Base-by-base conservation (phyloP, 2,888 invertebrate genomes). In the Bhutanitis thaidina region DNA sequence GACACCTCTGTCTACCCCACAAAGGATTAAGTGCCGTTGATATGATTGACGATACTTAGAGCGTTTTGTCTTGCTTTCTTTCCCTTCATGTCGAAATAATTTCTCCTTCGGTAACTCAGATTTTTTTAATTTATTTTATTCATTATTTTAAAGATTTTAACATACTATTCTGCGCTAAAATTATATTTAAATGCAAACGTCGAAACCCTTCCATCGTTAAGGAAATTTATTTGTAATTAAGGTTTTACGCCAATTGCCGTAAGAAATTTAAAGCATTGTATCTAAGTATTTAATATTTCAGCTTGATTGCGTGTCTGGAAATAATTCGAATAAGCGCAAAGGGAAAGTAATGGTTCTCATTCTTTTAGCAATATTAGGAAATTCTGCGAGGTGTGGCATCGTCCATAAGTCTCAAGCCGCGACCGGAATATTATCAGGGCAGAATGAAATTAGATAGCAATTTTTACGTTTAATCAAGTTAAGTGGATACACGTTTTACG, bases 291-390 rank as follows among this genome's bases (percentile, higher is more conserved):
- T 39, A 25, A 15, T 80, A 81, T 79, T 77, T 82, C 77, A 76
- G 59, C 55, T 38, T 64, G 73, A 77, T 83, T 67, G 81, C 84
- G 81, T 83, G 85, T 75, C 82, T 81, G 80, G 80, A 82, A 80
- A 83, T 84, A 84, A 85, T 85, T 82, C 81, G 72, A 65, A 58
- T 60, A 62, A 60, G 71, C 72, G 72, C 77, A 81, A 77, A 79
- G 74, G 78, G 72, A 72, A 77, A 77, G 76, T 82, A 82, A 83
- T 78, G 79, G 68, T 68, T 69, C 63, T 65, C 74, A 73, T 79
- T 64, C 77, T 73, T 78, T 77, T 65, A 73, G 77, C 72, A 71
- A 75, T 81, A 82, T 82, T 78, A 75, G 74, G 71, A 73, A 77
- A 74, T 76, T 78, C 74, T 64, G 74, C 74, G 67, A 83, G 84